Evolutionary conservation across 2,888 invertebrate genomes (phyloP).

Genomic region (Tuberolachnus salignus): DNA sequence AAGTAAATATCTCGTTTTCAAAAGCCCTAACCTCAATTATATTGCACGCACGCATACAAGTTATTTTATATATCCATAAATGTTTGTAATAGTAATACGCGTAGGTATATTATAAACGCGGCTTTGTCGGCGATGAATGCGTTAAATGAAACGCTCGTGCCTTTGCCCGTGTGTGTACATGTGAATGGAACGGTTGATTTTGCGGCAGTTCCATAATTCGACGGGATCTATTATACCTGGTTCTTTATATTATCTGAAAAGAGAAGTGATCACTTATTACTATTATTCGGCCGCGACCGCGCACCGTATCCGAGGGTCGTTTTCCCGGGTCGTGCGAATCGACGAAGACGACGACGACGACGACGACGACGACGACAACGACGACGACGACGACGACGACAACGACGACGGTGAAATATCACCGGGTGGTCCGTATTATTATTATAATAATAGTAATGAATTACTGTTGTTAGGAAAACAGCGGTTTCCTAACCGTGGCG

Average conservation of each 20-base stretch:
- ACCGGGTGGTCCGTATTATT: neutral
- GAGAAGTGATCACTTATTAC: neutral
- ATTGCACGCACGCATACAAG: no score
- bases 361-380: neutral
- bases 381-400: neutral
- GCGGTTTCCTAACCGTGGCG: no score
- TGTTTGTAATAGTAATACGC: no score
- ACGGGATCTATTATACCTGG: neutral
- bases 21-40: no score
- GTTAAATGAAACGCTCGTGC: constrained; percentile 1
- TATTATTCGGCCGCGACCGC: neutral
- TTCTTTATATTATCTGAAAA: neutral
- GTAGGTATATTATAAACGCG: no score
- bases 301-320: no score
- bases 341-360: neutral
- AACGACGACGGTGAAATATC: neutral
- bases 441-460: no score
- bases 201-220: no score
- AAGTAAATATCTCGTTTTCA: no score
- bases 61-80: no score
- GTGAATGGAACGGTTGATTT: constrained; percentile 34
- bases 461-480: no score
- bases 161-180: neutral
- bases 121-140: neutral
- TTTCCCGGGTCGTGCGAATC: no score